phyloP scores from a whole-genome alignment of 2,797 vertebrate genomes.

The Gastrophryne carolinensis region DNA sequence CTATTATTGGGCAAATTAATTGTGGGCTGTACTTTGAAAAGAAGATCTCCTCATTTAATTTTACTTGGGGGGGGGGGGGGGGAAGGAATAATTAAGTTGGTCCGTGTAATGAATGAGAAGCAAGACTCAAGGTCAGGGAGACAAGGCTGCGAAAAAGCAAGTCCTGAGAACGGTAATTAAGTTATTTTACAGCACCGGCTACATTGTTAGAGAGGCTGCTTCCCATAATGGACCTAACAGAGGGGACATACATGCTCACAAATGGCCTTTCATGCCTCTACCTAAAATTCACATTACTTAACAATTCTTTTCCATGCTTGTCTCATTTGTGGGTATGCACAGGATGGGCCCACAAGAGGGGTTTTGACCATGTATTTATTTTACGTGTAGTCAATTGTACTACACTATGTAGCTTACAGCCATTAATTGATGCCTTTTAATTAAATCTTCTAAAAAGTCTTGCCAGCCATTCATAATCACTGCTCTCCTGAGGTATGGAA shows the following conservation, averaged over 20 bases:
- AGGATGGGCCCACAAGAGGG: no score
- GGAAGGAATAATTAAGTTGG: background rate
- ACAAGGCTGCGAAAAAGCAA: conserved; percentile 4
- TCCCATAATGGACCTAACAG: background rate
- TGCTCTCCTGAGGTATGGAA: no score
- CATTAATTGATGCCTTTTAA: no score
- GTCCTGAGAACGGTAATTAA: conserved; percentile 25
- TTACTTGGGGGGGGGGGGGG: background rate
- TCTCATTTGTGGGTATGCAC: no score
- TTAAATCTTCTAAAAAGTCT: no score
- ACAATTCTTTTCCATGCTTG: background rate
- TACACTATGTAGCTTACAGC: no score
- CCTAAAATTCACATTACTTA: background rate
- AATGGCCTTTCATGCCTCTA: background rate
- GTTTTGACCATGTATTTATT: no score
- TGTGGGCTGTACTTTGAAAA: conserved; percentile 8
- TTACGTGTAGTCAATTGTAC: no score
- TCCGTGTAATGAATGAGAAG: background rate
- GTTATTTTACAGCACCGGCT: conserved; percentile 3
- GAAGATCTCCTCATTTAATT: conserved; percentile 11
- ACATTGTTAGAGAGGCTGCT: background rate
- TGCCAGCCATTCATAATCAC: no score
- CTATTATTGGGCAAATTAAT: conserved; percentile 7
- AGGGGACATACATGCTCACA: background rate
- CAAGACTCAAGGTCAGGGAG: conserved; percentile 19